Base-by-base conservation (phyloP, 1,140 invertebrate species). In the Zaprionus kolodkinae region DNA sequence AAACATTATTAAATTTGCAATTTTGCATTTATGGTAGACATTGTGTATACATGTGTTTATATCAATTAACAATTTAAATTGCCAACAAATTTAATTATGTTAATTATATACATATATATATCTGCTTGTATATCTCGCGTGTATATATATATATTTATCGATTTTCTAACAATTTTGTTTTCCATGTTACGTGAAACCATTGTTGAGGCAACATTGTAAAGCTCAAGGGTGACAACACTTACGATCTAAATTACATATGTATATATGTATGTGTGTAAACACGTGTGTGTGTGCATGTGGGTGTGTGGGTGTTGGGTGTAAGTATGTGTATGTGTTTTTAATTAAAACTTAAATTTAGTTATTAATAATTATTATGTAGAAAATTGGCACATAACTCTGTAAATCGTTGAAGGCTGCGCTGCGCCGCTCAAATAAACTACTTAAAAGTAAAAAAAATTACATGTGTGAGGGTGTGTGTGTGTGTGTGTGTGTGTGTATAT, bases 171-270 rank as follows among this genome's bases (percentile, higher is more conserved):
- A 77, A 73, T 74, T 73, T 82, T 69, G 52, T 85, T 80, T 76
- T 85, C 65, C 57, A 76, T 87, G 81, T 80, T 85, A 81, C 70
- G 62, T 88, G 85, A 89, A 89, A 89, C 85, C 85, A 86, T 90
- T 81, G 81, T 89, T 89, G 85, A 89, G 85, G 85, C 85, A 89
- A 89, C 85, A 89, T 75, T 90, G 85, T 89, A 89, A 89, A 89
- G 85, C 85, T 89, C 85, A 89, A 85, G 85, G 85, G 81, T 89
- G 81, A 79, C 86, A 89, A 89, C 85, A 89, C 85, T 89, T 89
- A 89, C 13, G 50, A 17, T 27, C 85, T 79, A 72, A 72, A 70
- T 27, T 87, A 79, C 9, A 56, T 63, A 57, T 68, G 48, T 70
- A n/a, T 62, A 60, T 25, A 62, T 17, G 7, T 60, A 21, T 27